phyloP scores from a whole-genome alignment of 2,797 vertebrate genomes.

The Columba guinea region DNA sequence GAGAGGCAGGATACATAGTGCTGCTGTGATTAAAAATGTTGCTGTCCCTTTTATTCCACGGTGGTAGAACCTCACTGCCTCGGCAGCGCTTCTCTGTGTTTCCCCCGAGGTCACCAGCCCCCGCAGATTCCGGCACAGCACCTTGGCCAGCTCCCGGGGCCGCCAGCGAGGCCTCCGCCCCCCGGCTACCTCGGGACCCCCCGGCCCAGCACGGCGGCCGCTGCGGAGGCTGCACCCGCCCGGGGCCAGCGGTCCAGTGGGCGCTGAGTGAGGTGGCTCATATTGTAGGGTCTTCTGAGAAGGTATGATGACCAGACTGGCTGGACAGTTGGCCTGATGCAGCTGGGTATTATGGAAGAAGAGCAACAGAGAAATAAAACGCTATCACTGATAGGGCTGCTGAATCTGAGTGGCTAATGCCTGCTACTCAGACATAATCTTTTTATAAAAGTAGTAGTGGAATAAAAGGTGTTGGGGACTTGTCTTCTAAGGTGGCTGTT shows the following conservation, averaged over 20 bases:
- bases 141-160: conserved; percentile 3
- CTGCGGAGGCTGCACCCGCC: background rate
- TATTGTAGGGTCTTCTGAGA: background rate
- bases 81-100: rapidly evolving
- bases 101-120: rapidly evolving
- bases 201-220: rapidly evolving
- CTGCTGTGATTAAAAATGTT: background rate
- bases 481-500: background rate
- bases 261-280: rapidly evolving
- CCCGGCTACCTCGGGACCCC: background rate
- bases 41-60: background rate
- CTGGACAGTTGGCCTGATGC: background rate
- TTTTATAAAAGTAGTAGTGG: background rate
- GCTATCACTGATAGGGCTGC: background rate
- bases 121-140: background rate
- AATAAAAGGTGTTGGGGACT: background rate
- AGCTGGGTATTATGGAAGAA: background rate
- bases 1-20: background rate
- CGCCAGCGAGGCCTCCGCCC: background rate
- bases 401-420: background rate
- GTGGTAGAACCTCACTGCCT: rapidly evolving
- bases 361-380: background rate
- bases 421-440: background rate
- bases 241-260: background rate
- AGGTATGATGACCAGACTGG: rapidly evolving